phyloP scores from a whole-genome alignment of 2,888 invertebrate genomes.

The Hanleya hanleyi region DNA sequence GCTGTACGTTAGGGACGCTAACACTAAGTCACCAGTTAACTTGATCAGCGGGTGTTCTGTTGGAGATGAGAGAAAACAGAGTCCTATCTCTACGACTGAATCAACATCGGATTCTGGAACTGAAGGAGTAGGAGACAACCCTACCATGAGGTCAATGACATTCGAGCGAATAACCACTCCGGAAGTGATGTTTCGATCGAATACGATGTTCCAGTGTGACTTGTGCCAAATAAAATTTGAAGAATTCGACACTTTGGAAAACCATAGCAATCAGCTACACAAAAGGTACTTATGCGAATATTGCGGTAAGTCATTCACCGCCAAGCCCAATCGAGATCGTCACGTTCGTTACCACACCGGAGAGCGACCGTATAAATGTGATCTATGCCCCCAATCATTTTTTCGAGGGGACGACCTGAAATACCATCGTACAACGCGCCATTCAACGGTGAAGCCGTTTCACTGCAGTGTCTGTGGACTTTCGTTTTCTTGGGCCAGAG shows the following conservation, averaged over 20 bases:
- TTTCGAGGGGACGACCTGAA: slow-evolving; percentile 64
- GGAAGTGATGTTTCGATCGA: slow-evolving; percentile 46
- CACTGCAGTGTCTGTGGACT: slow-evolving; percentile 47
- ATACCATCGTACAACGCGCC: slow-evolving; percentile 63
- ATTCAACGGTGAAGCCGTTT: slow-evolving; percentile 53
- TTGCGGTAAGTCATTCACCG: slow-evolving; percentile 69
- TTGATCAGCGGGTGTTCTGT: no score
- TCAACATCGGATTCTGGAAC: no score
- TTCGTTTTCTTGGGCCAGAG: slow-evolving; percentile 53
- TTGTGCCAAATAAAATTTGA: slow-evolving; percentile 48
- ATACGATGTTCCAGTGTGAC: slow-evolving; percentile 44
- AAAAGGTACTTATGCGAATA: slow-evolving; percentile 67
- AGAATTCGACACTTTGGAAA: slow-evolving; percentile 61
- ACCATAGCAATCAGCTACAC: slow-evolving; percentile 62
- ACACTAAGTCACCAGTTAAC: no score
- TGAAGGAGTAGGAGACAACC: no score
- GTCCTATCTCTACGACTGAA: no score
- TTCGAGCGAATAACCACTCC: slow-evolving; percentile 56
- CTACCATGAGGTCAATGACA: slow-evolving; percentile 15
- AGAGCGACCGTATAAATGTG: slow-evolving; percentile 64
- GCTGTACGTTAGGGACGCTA: no score
- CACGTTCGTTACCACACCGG: slow-evolving; percentile 71
- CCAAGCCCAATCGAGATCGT: slow-evolving; percentile 69
- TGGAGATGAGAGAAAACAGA: no score
- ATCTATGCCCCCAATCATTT: slow-evolving; percentile 56